Percentiles rank a stretch among this genome's conserved stretches.
Conservation (phyloP, 1,140 invertebrate species). For the Adelges cooleyi region DNA sequence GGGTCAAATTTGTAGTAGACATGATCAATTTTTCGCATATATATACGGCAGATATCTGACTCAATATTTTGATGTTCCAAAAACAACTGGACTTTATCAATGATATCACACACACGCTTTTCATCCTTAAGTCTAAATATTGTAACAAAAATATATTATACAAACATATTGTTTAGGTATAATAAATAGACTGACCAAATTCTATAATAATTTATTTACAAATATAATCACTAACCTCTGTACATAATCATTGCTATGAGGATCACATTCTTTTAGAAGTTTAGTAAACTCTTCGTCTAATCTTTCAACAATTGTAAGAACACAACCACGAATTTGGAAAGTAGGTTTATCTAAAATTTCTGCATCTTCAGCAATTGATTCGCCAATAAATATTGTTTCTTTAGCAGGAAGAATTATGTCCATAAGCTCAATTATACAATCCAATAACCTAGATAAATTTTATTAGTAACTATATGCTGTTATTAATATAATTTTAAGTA, state of each 20-base stretch:
- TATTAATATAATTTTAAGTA: no score
- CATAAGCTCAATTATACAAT: constrained; percentile 62
- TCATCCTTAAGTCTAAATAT: constrained; percentile 94
- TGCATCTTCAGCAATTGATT: constrained; percentile 77
- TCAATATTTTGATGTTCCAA: constrained; percentile 64
- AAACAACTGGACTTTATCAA: constrained; percentile 81
- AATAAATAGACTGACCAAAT: no score
- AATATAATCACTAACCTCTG: constrained; percentile 60
- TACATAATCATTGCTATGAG: constrained; percentile 97
- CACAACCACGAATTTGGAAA: constrained; percentile 69
- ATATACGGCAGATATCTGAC: constrained; percentile 85
- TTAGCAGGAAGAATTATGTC: constrained; percentile 53
- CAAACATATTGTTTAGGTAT: no score
- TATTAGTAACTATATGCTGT: no score
- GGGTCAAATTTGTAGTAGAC: constrained; percentile 95
- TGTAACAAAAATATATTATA: no score
- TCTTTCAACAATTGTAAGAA: constrained; percentile 81
- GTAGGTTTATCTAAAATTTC: constrained; percentile 74
- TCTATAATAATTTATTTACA: neutral
- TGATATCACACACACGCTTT: constrained; percentile 72
- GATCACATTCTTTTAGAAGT: constrained; percentile 92
- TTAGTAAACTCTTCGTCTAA: constrained; percentile 97
- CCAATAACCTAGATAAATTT: constrained; percentile 48
- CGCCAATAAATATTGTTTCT: constrained; percentile 62
- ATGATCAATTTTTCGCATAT: constrained; percentile 93